Base-by-base conservation (phyloP, 2,888 invertebrate genomes). In the Brachyptera putata region DNA sequence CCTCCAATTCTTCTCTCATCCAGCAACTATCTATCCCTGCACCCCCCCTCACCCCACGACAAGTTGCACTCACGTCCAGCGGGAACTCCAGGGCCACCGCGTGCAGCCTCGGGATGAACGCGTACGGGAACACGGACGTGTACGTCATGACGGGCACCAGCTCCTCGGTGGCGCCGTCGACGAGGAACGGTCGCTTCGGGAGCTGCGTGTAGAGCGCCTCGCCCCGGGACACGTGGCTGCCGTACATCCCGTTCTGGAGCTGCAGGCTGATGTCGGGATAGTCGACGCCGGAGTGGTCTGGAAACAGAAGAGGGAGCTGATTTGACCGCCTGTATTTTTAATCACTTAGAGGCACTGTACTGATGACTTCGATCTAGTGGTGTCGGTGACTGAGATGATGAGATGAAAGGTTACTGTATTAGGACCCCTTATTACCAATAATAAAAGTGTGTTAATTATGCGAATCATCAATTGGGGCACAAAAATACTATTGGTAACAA, bases 71-170 rank as follows among this genome's bases (percentile, higher is more conserved):
- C 66, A 89, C 90, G 71, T 92, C 91, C 57, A 92, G 73, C 11
- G 91, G 91, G 69, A 91, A 80, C 64, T 89, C 86, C 56, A 91
- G 76, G 1, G 86, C 87, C 46, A 85, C 79, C 9, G 89, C 84
- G 68, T 86, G 83, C 65, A 91, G 73, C 66, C 84, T 81, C 1
- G 86, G 84, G 26, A 90, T 80, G 70, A 86, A 88, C 34, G 84
- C 85, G 72, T 85, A 88, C 56, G 89, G 90, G 61, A 91, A 75
- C 39, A 89, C 82, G 0, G 89, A 84, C 63, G 90, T 86, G 74
- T 90, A 91, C 26, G 84, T 83, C 79, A 89, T 71, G 2, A 75
- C 74, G 2, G 77, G 74, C 25, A 77, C 75, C 24, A 70, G 68
- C 24, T 71, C 69, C 55, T 71, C 66, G 56, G 72, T 71, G 53